phyloP scores from a whole-genome alignment of 1,140 invertebrate genomes.

The Pseudomyrmex pallidus region DNA sequence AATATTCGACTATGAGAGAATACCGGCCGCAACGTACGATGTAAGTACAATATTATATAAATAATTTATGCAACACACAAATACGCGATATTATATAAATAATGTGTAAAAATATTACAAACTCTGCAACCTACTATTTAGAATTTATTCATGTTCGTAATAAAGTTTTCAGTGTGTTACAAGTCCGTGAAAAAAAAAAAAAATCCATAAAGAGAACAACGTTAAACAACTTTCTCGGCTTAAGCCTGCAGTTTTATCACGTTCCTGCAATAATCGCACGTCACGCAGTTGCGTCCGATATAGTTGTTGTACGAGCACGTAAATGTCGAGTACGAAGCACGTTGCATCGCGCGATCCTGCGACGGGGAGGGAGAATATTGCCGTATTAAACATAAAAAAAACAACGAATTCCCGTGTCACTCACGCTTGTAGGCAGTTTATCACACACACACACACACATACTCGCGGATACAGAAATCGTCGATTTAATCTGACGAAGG shows the following conservation, averaged over 20 bases:
- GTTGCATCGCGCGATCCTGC: constrained; percentile 36
- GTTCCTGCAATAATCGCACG: constrained; percentile 25
- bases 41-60: neutral
- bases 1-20: too few relatives aligned
- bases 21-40: neutral
- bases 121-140: neutral
- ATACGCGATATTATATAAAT: neutral
- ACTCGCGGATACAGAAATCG: constrained; percentile 13
- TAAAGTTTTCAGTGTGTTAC: neutral
- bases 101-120: constrained; percentile 11
- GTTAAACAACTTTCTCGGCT: constrained; percentile 19
- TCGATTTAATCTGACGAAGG: constrained; percentile 7
- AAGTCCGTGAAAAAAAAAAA: neutral
- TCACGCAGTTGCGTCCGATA: constrained; percentile 23
- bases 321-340: constrained; percentile 26
- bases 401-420: neutral
- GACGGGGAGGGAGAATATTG: neutral
- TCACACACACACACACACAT: neutral
- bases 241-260: constrained; percentile 24
- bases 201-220: neutral
- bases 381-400: constrained; percentile 32
- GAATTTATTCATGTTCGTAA: constrained; percentile 13
- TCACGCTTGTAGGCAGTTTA: neutral
- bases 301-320: neutral
- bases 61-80: too few relatives aligned